Conservation (phyloP, 37 sponge, comb jelly and placozoan genomes). For the Dysidea cf. avara region DNA sequence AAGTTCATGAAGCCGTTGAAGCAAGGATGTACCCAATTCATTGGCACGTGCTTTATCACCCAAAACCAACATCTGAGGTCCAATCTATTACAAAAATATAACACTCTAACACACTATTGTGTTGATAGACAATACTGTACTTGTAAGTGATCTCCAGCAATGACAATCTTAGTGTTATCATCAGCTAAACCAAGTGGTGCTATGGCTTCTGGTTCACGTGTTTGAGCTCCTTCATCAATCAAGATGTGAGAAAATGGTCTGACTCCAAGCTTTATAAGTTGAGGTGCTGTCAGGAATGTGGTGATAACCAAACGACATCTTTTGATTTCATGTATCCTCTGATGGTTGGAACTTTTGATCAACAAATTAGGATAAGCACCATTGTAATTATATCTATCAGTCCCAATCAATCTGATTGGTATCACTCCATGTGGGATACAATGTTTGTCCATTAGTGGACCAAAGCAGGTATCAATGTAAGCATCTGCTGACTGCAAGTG, state of each 20-base stretch:
- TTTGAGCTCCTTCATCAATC: constrained; percentile 70
- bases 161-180: constrained; percentile 38
- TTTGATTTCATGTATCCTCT: background rate
- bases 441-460: background rate
- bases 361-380: too few relatives aligned
- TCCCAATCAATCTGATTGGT: background rate
- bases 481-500: constrained; percentile 29
- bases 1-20: constrained; percentile 35
- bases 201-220: constrained; percentile 51
- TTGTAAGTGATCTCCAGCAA: constrained; percentile 63
- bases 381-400: too few relatives aligned
- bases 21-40: constrained; percentile 53
- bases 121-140: constrained; percentile 5
- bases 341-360: too few relatives aligned
- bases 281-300: constrained; percentile 30
- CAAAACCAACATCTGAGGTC: constrained; percentile 60
- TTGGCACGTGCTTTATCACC: constrained; percentile 46
- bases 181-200: constrained; percentile 36
- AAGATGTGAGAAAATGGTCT: constrained; percentile 57
- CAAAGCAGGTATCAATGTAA: constrained; percentile 10
- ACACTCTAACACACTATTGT: too few relatives aligned
- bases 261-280: background rate
- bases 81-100: constrained; percentile 44
- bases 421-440: background rate
- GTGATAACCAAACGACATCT: constrained; percentile 28